These are phyloP conservation scores for Nilaparvata lugens DNA, from an alignment of 1,140 invertebrate species.

Conservation along the genomic window DNA sequence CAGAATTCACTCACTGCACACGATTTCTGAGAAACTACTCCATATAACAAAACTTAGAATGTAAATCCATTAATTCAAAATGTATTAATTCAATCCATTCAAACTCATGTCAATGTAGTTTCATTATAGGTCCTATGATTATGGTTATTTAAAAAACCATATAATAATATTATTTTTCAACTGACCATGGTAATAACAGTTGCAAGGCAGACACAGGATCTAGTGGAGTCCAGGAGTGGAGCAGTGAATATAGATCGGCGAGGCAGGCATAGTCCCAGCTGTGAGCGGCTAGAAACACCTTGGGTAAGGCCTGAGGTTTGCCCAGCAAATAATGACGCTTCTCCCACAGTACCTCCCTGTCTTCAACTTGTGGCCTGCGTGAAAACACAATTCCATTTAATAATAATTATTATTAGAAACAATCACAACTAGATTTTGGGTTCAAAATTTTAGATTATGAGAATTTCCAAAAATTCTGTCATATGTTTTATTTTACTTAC, in stretches of 20 bases:
- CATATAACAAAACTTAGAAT: no score
- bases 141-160: constrained; percentile 9
- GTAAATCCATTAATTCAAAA: no score
- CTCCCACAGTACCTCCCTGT: constrained; percentile 82
- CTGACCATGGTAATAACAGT: constrained; percentile 80
- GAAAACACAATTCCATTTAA: constrained; percentile 14
- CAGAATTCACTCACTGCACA: no score
- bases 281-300: constrained; percentile 80
- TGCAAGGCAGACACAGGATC: constrained; percentile 83
- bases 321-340: constrained; percentile 83
- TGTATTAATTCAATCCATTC: no score
- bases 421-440: no score
- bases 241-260: constrained; percentile 72
- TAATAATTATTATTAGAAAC: no score
- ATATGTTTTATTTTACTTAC: no score
- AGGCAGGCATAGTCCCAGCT: constrained; percentile 83
- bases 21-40: no score
- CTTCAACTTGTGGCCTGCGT: constrained; percentile 40
- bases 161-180: constrained; percentile 10
- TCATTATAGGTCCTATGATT: constrained; percentile 2
- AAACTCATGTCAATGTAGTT: not conserved
- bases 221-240: constrained; percentile 71
- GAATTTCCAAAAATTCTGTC: no score
- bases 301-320: constrained; percentile 77
- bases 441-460: no score